Base-by-base conservation (phyloP, 2,113 vertebrate genomes). In the Crotalus horridus region DNA sequence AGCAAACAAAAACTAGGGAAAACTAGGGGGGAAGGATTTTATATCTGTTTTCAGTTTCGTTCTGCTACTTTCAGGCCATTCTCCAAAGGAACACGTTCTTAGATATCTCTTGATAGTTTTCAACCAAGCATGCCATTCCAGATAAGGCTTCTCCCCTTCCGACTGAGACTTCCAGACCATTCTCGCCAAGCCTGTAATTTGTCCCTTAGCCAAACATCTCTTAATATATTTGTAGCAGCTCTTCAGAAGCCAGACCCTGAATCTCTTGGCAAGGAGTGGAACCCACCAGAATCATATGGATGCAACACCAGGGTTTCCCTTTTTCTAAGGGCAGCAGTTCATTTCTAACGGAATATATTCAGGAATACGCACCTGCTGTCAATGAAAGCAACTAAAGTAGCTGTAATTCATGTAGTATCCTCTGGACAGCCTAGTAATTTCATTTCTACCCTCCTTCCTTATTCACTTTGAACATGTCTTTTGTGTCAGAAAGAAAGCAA, bases 361-460 rank as follows among this genome's bases (percentile, higher is more conserved):
- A 33, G 12, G 48, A 92, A 64, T 88, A 24, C 3, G 20, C 46
- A 91, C 89, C 69, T 89, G 88, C 87, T 91, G 90, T 87, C 87
- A 91, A 48, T 56, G 24, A 26, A 93, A 64, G 91, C 85, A 89
- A 85, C 51, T 39, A 88, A 90, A 54, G 74, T 54, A 91, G 26
- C 53, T 61, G 21, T 91, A 92, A 91, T 39, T 85, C 89, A 89
- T 46, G 20, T 46, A 91, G 56, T 55, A 64, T 55, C 46, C 54
- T 86, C 89, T 64, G 64, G 89, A 81, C 54, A 94, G 92, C 89
- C 43, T n/a, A 69, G 53, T 59, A 90, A 53, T 88, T 92, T 85
- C 7, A 33, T 43, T 85, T 61, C 46, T 81, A 46, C 2, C 64
- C 17, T 85, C 86, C 61, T 89, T 53, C 33, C 51, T 64, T 39